Conservation (phyloP, 2,113 vertebrate species). For the Gnathonemus echidnorhynchus region DNA sequence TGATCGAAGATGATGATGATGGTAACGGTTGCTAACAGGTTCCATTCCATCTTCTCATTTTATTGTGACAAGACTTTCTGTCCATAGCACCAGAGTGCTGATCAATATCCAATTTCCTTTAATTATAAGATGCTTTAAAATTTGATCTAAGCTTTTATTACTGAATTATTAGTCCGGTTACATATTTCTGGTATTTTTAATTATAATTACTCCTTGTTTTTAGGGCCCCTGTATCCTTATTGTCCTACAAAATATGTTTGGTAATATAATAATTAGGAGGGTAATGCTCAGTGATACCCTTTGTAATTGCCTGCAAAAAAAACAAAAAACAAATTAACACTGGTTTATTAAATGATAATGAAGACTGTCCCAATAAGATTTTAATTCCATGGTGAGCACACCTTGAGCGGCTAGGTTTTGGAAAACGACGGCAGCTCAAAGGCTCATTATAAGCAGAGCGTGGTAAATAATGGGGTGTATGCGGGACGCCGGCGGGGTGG, state of each 20-base stretch:
- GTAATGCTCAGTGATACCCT: neutral
- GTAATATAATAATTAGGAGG: neutral
- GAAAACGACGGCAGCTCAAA: neutral
- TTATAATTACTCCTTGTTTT: neutral
- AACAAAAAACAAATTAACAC: conserved; percentile 4
- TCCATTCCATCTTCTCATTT: neutral
- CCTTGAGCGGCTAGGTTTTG: neutral
- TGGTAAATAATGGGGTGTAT: neutral
- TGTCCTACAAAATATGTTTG: neutral
- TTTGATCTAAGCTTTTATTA: neutral
- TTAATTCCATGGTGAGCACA: neutral
- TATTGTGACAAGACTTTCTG: neutral
- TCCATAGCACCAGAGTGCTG: neutral
- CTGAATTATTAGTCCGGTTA: neutral
- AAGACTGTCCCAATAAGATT: neutral
- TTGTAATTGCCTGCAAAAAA: neutral
- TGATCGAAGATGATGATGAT: neutral
- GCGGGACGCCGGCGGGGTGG: neutral
- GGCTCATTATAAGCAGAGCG: neutral
- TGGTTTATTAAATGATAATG: neutral
- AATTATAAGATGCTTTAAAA: neutral
- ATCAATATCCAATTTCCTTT: neutral
- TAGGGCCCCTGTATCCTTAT: neutral
- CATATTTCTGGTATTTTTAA: neutral
- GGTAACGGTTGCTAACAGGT: neutral